Evolutionary conservation across 2,797 vertebrate genomes (phyloP), one percentile per base, ranked within the genome.

Genomic region (Sebastes iracundus): DNA sequence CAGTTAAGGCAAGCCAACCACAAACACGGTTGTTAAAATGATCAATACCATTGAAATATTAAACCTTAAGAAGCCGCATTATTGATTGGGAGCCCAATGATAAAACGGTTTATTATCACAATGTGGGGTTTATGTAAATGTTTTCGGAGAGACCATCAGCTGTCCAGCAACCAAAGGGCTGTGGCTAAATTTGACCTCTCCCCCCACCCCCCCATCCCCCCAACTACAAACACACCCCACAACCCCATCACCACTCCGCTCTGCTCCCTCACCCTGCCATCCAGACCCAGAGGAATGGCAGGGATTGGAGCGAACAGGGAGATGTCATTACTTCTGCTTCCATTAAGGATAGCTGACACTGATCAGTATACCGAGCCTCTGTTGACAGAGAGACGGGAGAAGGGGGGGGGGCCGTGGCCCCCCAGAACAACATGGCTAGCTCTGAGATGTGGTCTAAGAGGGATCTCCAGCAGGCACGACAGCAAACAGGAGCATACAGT

Each of bases 31-130:
- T 97, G 97, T 97, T 97, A 97, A 95, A 94, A 95, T 97, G 96
- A 98, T 99, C 98, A 96, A 99, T 99, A 98, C 93, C 95, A 96
- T 96, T 96, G 96, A 99, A 98, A 99, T 98, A 98, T 98, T 97
- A 97, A 97, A 98, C 96, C 96, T 97, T 96, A 96, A 95, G 96
- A 97, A 98, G 97, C 98, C 96, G 90, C 97, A 96, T 93, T 97
- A 99, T 98, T 97, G 98, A 99, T 97, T 95, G 93, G 92, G 90
- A 95, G 96, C 94, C 96, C 95, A 95, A 97, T 98, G 97, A 98
- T 99, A 97, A 97, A 99, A 97, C 94, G 95, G 97, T 99, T 99
- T 98, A 98, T 97, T 97, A 97, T 97, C 96, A 96, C 93, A 93
- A 94, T 93, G 92, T 92, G 74, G 85, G 82, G 91, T 89, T 95